Evolutionary conservation across 2,113 vertebrate species (phyloP).

Genomic region (Caloenas nicobarica): DNA sequence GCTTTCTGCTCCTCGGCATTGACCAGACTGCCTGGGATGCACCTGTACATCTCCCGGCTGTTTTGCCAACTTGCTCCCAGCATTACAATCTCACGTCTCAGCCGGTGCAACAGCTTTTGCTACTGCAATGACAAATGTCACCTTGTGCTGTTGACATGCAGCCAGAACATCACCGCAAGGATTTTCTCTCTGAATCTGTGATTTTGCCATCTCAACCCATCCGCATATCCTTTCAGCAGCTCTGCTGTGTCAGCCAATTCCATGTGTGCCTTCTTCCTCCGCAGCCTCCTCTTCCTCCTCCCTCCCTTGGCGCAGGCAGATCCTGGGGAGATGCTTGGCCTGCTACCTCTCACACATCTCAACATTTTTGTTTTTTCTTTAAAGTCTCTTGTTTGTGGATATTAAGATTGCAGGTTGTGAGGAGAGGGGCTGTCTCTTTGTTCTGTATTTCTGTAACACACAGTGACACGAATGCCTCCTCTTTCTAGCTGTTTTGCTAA

Average conservation of each 20-base stretch:
- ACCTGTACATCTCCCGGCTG: not conserved
- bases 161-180: not conserved
- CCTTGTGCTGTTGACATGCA: not conserved
- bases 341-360: not conserved
- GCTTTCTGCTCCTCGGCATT: not conserved
- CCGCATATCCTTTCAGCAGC: not conserved
- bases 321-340: not conserved
- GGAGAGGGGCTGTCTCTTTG: not conserved
- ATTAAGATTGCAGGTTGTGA: not conserved
- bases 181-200: not conserved
- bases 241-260: not conserved
- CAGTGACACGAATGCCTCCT: not conserved
- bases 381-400: not conserved
- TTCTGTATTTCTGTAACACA: not conserved
- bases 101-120: not conserved
- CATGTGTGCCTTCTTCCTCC: not conserved
- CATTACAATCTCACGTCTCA: not conserved
- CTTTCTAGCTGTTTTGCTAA: not conserved
- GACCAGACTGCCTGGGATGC: not conserved
- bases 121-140: not conserved
- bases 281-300: not conserved
- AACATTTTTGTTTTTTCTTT: not conserved
- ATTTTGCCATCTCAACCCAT: not conserved
- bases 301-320: not conserved
- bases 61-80: not conserved